Base-by-base conservation (phyloP, 2,113 vertebrate species). In the Cyanoliseus patagonus region DNA sequence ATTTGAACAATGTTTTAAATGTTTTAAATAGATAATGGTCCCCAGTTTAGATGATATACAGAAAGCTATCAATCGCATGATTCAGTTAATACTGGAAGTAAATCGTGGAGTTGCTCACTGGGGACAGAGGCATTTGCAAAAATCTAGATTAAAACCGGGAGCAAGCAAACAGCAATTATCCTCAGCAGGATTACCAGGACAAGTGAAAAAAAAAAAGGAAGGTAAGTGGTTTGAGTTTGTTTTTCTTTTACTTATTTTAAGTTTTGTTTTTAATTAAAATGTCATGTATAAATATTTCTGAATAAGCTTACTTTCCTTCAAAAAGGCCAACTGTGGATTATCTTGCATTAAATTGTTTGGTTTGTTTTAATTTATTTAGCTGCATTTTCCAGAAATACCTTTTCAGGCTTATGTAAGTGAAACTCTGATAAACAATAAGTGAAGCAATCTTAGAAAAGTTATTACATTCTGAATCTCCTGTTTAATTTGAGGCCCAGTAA, bases 21-120 rank as follows among this genome's bases (percentile, higher is more conserved):
- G 31, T 93, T 95, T 94, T n/a, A 49, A 66, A 61, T 76, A 99
- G 98, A 97, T 98, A 7, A 98, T 99, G 55, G 81, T 97, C 82
- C 99, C 99, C 47, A 98, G 96, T 92, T 95, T 99, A 79, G 98
- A 98, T 17, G 97, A 98, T 72, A 98, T 99, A 81, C 99, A 99
- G 70, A 97, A 98, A 30, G 97, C 96, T 69, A 97, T 99, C 75
- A 98, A 98, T 90, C 96, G 79, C 11, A 89, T 98, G 90, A 97
- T 97, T 55, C 96, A 98, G 13, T 92, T 98, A 90, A 97, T 97
- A 25, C 41, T 99, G 96, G 98, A 98, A 94, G 98, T 98, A 78
- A 99, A 90, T 96, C 97, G 97, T 82, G 98, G 98, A 61, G 97
- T 99, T 77, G 83, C 95, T 72, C 98, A 98, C 59, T 98, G 98